A percentile compares a stretch with the other conserved stretches of the same genome.
Evolutionary conservation across 1,140 invertebrate species (phyloP).

Genomic region (Amphibalanus amphitrite): DNA sequence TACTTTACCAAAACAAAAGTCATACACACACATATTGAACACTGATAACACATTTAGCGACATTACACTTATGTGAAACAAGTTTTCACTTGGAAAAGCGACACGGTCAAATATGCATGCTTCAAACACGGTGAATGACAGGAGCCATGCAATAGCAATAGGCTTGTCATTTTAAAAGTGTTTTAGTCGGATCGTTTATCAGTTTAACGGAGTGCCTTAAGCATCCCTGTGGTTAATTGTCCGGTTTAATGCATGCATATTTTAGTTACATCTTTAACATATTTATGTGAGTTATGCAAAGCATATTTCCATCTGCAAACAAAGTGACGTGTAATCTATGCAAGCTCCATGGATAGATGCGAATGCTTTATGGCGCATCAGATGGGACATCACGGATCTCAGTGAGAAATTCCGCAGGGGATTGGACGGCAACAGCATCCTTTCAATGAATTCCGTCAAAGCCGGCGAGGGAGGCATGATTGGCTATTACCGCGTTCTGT

Average conservation of each 20-base stretch:
- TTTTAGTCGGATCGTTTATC: background rate
- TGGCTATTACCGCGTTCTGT: background rate
- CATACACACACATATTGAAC: too few relatives aligned
- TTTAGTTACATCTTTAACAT: background rate
- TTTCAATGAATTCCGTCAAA: too few relatives aligned
- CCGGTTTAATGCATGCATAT: slow-evolving; percentile 1
- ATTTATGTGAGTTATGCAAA: too few relatives aligned
- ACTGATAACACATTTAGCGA: too few relatives aligned
- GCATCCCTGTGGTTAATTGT: background rate
- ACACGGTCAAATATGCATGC: slow-evolving; percentile 6
- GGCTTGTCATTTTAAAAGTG: background rate
- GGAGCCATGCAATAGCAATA: background rate
- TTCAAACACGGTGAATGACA: background rate
- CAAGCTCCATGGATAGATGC: background rate
- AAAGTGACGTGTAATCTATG: background rate
- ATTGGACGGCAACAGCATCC: too few relatives aligned
- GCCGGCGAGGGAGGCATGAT: too few relatives aligned
- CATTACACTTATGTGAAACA: too few relatives aligned
- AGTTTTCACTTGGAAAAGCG: too few relatives aligned
- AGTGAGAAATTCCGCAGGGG: background rate
- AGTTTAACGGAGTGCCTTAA: background rate
- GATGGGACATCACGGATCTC: background rate
- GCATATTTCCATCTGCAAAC: too few relatives aligned
- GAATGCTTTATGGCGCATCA: background rate
- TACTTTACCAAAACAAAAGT: too few relatives aligned